Conservation (phyloP, 2,113 vertebrate species). For the Hemicordylus capensis region DNA sequence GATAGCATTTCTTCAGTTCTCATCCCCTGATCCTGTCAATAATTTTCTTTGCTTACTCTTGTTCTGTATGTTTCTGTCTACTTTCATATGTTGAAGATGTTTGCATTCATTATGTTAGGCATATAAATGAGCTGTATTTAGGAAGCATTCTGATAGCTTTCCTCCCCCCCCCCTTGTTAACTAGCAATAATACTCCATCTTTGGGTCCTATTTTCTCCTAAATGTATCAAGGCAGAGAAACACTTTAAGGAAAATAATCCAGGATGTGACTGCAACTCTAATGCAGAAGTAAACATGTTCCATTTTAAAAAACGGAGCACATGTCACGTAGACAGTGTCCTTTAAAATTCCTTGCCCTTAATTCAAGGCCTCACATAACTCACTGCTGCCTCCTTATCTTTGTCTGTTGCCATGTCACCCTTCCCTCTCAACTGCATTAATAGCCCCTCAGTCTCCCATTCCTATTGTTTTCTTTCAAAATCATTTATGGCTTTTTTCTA, state of each 20-base stretch:
- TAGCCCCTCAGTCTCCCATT: background rate
- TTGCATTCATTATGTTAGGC: background rate
- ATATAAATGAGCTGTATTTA: background rate
- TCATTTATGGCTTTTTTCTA: background rate
- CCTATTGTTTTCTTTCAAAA: background rate
- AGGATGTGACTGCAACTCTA: background rate
- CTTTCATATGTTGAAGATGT: background rate
- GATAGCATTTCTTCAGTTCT: background rate
- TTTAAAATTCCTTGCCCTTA: conserved; percentile 39
- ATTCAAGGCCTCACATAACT: conserved; percentile 32
- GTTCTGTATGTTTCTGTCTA: background rate
- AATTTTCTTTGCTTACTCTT: background rate
- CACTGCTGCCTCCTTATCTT: conserved; percentile 18
- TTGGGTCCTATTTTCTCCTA: background rate
- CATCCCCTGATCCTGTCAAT: background rate
- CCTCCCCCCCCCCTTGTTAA: background rate
- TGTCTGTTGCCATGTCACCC: conserved; percentile 12
- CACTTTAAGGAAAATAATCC: conserved; percentile 25
- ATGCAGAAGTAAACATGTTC: conserved; percentile 17
- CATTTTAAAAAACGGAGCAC: conserved; percentile 17
- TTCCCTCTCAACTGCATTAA: conserved; percentile 14
- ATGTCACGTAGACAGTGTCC: conserved; percentile 45
- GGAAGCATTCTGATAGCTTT: background rate
- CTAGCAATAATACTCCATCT: background rate
- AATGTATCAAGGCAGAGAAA: conserved; percentile 37